phyloP scores from a whole-genome alignment of 2,888 invertebrate species.

The Fissipunctia ypsillon region DNA sequence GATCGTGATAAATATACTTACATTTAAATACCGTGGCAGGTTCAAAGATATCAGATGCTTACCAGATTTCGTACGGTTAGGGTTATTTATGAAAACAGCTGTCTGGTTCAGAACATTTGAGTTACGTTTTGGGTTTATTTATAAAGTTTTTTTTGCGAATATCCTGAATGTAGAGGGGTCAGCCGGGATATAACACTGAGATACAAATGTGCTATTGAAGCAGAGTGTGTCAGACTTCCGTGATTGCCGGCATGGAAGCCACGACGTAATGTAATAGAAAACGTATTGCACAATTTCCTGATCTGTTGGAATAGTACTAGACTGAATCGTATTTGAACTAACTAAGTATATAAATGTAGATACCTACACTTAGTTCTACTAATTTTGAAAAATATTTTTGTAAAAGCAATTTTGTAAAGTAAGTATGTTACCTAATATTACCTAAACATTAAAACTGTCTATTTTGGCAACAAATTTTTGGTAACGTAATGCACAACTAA shows the following conservation, averaged over 20 bases:
- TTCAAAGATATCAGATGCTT: conserved; percentile 43
- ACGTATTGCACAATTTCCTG: conserved; percentile 83
- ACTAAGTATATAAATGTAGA: conserved; percentile 1
- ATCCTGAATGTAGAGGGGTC: conserved; percentile 23
- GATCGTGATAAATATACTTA: conserved; percentile 33
- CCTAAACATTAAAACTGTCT: too few species aligned
- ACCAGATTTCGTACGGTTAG: conserved; percentile 42
- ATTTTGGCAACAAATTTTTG: too few species aligned
- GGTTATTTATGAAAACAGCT: conserved; percentile 30
- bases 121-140: background rate
- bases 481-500: too few species aligned
- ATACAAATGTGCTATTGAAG: conserved; percentile 61
- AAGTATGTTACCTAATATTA: too few species aligned
- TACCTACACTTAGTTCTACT: background rate
- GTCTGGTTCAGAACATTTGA: background rate
- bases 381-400: background rate
- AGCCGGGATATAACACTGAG: conserved; percentile 47
- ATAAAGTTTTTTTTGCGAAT: conserved; percentile 16
- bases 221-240: conserved; percentile 76
- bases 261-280: conserved; percentile 78
- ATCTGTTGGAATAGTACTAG: conserved; percentile 59
- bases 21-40: conserved; percentile 38
- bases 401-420: background rate
- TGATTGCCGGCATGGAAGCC: conserved; percentile 77
- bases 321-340: conserved; percentile 40